These are phyloP conservation scores for Stegophylla sp. DNA, from an alignment of 2,888 invertebrate genomes.

Conservation along the genomic window DNA sequence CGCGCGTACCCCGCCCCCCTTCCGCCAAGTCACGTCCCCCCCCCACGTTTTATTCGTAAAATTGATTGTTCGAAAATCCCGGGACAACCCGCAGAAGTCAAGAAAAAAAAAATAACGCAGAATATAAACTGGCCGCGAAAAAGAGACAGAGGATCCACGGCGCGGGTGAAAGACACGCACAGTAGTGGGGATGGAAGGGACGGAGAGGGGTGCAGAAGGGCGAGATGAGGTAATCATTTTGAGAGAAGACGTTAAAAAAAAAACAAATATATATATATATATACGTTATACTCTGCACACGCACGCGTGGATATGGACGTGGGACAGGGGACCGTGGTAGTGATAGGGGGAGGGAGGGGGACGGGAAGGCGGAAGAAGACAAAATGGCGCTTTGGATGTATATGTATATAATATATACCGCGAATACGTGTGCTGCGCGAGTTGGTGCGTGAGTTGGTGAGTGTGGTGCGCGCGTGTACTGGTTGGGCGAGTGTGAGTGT, in stretches of 20 bases:
- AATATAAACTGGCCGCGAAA: conserved; percentile 57
- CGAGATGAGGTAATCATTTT: conserved; percentile 40
- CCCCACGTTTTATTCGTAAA: conserved; percentile 32
- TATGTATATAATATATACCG: neutral
- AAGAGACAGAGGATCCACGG: conserved; percentile 14
- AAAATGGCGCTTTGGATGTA: conserved; percentile 52
- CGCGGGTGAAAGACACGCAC: neutral
- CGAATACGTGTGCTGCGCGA: neutral
- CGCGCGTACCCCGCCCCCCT: neutral
- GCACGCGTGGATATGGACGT: neutral
- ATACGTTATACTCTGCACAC: neutral
- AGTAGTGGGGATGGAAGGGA: neutral
- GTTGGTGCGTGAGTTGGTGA: neutral
- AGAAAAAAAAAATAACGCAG: conserved; percentile 55
- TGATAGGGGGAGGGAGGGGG: neutral
- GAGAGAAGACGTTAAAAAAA: conserved; percentile 33
- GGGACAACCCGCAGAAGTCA: conserved; percentile 57
- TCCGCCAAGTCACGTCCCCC: neutral
- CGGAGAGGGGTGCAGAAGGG: neutral
- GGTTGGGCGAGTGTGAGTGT: neutral
- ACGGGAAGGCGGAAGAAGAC: conserved; percentile 23
- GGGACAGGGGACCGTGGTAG: neutral
- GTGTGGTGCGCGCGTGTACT: neutral
- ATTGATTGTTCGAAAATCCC: conserved; percentile 57
- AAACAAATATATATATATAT: neutral